These are phyloP conservation scores for Clostera curtula DNA, from an alignment of 2,888 invertebrate species.

Conservation along the genomic window DNA sequence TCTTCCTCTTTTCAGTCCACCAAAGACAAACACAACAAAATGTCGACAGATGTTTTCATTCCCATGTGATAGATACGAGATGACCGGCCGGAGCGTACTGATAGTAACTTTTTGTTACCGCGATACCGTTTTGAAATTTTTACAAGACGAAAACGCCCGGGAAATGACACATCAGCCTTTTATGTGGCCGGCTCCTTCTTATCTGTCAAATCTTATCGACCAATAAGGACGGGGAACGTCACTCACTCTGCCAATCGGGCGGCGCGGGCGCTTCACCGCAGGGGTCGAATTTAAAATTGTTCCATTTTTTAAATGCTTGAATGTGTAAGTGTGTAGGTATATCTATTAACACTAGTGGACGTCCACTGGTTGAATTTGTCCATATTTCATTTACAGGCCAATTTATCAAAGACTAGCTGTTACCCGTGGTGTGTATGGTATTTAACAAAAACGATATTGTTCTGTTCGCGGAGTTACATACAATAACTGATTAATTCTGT, in stretches of 20 bases:
- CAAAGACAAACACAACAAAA: conserved; percentile 48
- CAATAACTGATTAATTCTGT: too few relatives aligned
- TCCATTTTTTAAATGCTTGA: conserved; percentile 48
- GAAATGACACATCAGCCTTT: conserved; percentile 63
- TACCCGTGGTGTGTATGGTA: too few relatives aligned
- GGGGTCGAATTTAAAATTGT: conserved; percentile 62
- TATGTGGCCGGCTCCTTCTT: conserved; percentile 59
- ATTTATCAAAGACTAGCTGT: too few relatives aligned
- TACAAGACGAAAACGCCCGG: conserved; percentile 55
- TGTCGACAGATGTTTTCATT: conserved; percentile 69
- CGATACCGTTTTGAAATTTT: conserved; percentile 60
- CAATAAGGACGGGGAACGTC: conserved; percentile 71
- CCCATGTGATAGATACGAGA: conserved; percentile 57
- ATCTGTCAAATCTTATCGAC: conserved; percentile 72
- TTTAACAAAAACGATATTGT: too few relatives aligned
- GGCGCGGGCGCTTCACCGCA: conserved; percentile 54
- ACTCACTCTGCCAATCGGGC: conserved; percentile 69
- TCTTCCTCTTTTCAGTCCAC: too few relatives aligned
- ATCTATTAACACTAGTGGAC: conserved; percentile 54
- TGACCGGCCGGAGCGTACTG: conserved; percentile 29
- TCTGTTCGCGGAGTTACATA: too few relatives aligned
- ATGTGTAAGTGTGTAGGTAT: conserved; percentile 44
- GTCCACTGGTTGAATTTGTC: too few relatives aligned
- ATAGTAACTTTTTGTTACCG: conserved; percentile 50
- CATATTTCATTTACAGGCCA: too few relatives aligned